Percentiles rank a stretch among this genome's conserved stretches.
Conservation (phyloP, 2,797 vertebrate species). For the Sitta carolinensis region DNA sequence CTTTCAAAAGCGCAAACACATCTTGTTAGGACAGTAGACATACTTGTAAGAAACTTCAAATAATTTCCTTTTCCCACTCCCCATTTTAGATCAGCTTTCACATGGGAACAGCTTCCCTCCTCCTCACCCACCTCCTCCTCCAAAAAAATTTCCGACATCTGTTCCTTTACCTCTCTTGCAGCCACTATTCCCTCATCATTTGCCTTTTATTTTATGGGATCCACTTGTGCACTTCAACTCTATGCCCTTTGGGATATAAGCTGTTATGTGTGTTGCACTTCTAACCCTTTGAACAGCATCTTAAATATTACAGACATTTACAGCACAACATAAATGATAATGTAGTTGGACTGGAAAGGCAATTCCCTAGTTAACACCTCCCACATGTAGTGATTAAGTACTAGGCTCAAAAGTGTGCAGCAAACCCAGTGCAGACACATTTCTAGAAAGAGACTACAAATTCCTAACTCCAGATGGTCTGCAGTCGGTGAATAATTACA, state of each 20-base stretch:
- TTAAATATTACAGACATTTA: slow-evolving; percentile 34
- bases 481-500: slow-evolving; percentile 64
- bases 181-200: not conserved
- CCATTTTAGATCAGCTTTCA: slow-evolving; percentile 67
- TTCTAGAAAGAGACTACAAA: slow-evolving; percentile 68
- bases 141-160: slow-evolving; percentile 60
- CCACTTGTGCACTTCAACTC: not conserved
- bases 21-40: slow-evolving; percentile 54
- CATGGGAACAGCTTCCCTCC: slow-evolving; percentile 62
- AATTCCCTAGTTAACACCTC: slow-evolving; percentile 71
- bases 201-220: slow-evolving; percentile 51
- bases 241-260: not conserved
- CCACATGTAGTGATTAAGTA: slow-evolving; percentile 68
- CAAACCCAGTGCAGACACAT: slow-evolving; percentile 41
- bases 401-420: slow-evolving; percentile 26
- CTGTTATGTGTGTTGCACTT: not conserved
- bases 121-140: slow-evolving; percentile 63
- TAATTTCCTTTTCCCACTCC: slow-evolving; percentile 62
- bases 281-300: slow-evolving; percentile 22
- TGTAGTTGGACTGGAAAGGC: slow-evolving; percentile 56
- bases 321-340: slow-evolving; percentile 55
- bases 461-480: slow-evolving; percentile 61
- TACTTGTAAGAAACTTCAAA: slow-evolving; percentile 51
- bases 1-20: slow-evolving; percentile 47
- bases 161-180: slow-evolving; percentile 46